Evolutionary conservation across 2,113 vertebrate genomes (phyloP).

Genomic region (Halcyon malimbica): DNA sequence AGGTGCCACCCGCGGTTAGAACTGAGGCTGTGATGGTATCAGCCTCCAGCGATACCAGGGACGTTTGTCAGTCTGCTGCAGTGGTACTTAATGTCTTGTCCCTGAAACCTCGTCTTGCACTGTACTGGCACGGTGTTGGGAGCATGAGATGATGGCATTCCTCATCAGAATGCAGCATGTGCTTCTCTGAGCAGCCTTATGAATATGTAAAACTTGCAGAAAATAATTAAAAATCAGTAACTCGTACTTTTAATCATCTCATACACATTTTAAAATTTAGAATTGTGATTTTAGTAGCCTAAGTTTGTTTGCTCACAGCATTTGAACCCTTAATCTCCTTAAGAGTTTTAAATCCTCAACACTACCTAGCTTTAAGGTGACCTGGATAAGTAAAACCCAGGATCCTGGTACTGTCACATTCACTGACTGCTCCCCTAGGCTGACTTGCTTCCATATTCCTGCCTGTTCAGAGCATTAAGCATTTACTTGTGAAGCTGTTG

Average conservation of each 20-base stretch:
- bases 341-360: slow-evolving; percentile 1
- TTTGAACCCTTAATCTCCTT: slow-evolving; percentile 51
- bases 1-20: background rate
- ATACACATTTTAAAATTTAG: background rate
- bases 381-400: background rate
- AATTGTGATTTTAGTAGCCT: slow-evolving; percentile 19
- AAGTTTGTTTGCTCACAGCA: slow-evolving; percentile 37
- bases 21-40: background rate
- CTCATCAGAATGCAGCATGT: slow-evolving; percentile 28
- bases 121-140: background rate
- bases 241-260: slow-evolving; percentile 42
- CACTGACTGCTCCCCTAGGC: background rate
- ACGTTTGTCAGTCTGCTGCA: background rate
- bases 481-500: slow-evolving; percentile 43
- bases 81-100: background rate
- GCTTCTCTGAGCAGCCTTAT: slow-evolving; percentile 26
- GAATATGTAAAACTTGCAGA: slow-evolving; percentile 52
- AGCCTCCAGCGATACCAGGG: background rate
- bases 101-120: background rate
- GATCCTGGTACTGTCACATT: background rate
- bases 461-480: background rate
- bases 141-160: background rate
- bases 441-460: background rate
- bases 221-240: slow-evolving; percentile 63
- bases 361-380: slow-evolving; percentile 23